Evolutionary conservation across 2,888 invertebrate genomes (phyloP).

Genomic region (Anoncus sp.): DNA sequence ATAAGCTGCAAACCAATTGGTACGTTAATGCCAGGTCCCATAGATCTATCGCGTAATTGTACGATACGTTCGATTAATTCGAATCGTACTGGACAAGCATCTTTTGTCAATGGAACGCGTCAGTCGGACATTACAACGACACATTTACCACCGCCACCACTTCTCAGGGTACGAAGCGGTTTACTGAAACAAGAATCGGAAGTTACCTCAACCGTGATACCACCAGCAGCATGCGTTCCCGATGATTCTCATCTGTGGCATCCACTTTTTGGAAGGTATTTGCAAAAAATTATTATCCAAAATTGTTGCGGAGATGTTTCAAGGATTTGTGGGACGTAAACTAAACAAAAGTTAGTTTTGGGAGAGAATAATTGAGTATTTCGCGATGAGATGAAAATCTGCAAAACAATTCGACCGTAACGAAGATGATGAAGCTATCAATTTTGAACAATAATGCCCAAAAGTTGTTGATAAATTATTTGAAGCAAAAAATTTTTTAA

Average conservation of each 20-base stretch:
- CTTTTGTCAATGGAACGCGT: constrained; percentile 36
- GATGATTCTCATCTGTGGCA: constrained; percentile 90
- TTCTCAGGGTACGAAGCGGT: constrained; percentile 78
- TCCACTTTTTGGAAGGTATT: constrained; percentile 89
- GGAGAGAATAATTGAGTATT: no score
- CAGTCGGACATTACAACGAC: constrained; percentile 40
- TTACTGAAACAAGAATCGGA: constrained; percentile 80
- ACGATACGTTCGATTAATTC: constrained; percentile 63
- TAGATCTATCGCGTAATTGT: constrained; percentile 78
- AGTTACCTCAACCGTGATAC: constrained; percentile 79
- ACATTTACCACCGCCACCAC: constrained; percentile 66
- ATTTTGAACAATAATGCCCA: no score
- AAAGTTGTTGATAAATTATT: no score
- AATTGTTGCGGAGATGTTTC: no score
- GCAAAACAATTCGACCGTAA: no score
- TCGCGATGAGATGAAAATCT: no score
- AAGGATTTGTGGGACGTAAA: no score
- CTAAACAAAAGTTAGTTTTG: no score
- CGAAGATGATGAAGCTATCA: no score
- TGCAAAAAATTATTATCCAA: neutral
- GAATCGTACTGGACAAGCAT: constrained; percentile 14
- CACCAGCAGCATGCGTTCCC: constrained; percentile 64
- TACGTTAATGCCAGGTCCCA: constrained; percentile 80
- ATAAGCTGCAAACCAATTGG: constrained; percentile 80
- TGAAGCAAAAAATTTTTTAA: no score